Base-by-base conservation (phyloP, 2,113 vertebrate genomes). In the Corythaixoides concolor region DNA sequence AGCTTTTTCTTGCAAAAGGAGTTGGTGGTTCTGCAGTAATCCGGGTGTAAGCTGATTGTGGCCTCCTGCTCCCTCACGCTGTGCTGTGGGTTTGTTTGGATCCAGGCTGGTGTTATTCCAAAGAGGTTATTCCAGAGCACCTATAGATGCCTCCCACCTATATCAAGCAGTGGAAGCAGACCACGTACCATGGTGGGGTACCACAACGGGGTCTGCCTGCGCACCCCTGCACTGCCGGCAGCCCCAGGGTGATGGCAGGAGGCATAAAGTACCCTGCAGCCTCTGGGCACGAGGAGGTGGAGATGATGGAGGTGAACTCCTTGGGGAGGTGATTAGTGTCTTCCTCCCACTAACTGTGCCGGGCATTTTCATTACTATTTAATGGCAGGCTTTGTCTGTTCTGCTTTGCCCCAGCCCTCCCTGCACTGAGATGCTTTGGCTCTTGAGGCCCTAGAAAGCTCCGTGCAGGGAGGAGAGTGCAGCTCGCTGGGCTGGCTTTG, bases 131-230 rank as follows among this genome's bases (percentile, higher is more conserved):
- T 80, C 35, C 73, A 26, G 55, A 59, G 50, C 52, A 33, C 12
- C 45, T 49, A 14, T 1, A 30, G 82, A 17, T 58, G 35, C 8
- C 8, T 43, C 28, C 9, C 32, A 24, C 9, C 10, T 9, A 8
- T 8, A 28, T 23, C 22, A 11, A 33, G 60, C 30, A 30, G 15
- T 5, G 62, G 81, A 49, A 60, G 14, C 47, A 35, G 59, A 19
- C 8, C 37, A 4, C 3, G 13, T 20, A 20, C 11, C 39, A 7
- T 1, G 1, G 35, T 0, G 4, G 30, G 2, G 13, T 20, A 20
- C 11, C 39, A 8, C 1, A 1, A 32, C 0, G 4, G 30, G 45
- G 35, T 45, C 62, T 79, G 53, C 15, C 37, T 12, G 24, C 2
- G 4, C 37, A 37, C 4, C 24, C n/a, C 66, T 23, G 72, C 23